These are phyloP conservation scores for Chaenogobius annularis DNA, from an alignment of 2,113 vertebrate genomes.

Conservation along the genomic window DNA sequence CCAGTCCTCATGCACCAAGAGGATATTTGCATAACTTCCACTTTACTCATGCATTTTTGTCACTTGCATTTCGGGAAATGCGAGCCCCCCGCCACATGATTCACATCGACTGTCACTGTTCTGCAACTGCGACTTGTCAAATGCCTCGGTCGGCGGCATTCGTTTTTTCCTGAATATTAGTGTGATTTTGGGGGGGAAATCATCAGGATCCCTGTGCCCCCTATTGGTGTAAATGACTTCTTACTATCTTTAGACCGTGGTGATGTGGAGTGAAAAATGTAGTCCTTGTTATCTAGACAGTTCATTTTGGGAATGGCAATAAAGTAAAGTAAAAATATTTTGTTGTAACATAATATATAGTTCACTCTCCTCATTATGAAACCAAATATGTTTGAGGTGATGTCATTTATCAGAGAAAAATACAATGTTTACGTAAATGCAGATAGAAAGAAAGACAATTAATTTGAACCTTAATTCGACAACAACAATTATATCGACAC, in stretches of 20 bases:
- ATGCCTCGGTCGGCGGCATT: conserved; percentile 22
- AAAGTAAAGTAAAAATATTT: no score
- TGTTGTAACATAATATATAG: no score
- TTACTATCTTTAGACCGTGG: neutral
- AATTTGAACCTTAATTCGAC: no score
- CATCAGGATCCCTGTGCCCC: neutral
- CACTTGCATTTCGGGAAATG: conserved; percentile 58
- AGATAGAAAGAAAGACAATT: no score
- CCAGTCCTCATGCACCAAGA: conserved; percentile 40
- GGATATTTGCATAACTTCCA: conserved; percentile 71
- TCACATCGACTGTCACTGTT: conserved; percentile 51
- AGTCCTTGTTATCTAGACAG: no score
- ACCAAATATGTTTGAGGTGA: no score
- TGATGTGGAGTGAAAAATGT: neutral
- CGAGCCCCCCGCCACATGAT: conserved; percentile 41
- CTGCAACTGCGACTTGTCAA: conserved; percentile 29
- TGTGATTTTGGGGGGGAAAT: conserved; percentile 18
- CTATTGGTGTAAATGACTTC: conserved; percentile 13
- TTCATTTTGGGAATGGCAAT: neutral
- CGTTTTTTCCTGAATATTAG: conserved; percentile 11
- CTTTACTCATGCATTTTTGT: conserved; percentile 61
- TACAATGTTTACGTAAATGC: no score
- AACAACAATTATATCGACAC: no score
- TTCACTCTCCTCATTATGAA: no score
- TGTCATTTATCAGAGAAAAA: no score